A percentile compares a stretch with the other conserved stretches of the same genome.
Evolutionary conservation across 1,140 invertebrate species (phyloP).

Genomic region (Tetramorium alpestre): DNA sequence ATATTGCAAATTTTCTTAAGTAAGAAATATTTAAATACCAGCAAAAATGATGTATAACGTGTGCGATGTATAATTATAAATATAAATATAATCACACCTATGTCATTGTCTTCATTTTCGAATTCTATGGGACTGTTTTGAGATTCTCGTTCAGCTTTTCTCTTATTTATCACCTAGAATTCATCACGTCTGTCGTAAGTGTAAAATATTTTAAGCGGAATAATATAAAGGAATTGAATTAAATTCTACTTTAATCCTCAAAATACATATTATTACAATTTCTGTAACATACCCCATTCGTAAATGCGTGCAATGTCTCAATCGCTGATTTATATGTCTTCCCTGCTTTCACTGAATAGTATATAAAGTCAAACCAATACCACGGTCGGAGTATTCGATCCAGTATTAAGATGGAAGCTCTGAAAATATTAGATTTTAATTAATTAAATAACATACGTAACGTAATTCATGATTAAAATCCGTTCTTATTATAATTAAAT

Average conservation of each 20-base stretch:
- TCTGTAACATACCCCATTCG: slow-evolving; percentile 81
- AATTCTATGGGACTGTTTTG: not conserved
- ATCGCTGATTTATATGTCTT: slow-evolving; percentile 83
- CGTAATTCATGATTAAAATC: not conserved
- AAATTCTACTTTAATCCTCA: not conserved
- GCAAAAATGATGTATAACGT: not conserved
- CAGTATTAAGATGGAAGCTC: not conserved
- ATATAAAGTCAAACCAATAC: slow-evolving; percentile 46
- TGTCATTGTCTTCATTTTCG: slow-evolving; percentile 1
- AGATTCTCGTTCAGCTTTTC: slow-evolving; percentile 20
- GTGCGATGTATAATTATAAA: not conserved
- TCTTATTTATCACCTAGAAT: slow-evolving; percentile 56
- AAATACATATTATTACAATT: not conserved
- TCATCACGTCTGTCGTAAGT: not conserved
- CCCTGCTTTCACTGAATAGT: slow-evolving; percentile 74
- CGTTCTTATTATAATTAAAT: not conserved
- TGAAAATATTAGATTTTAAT: slow-evolving; percentile 35
- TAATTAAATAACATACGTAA: not conserved
- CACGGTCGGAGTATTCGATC: slow-evolving; percentile 59
- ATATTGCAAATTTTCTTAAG: not conserved
- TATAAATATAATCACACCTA: slow-evolving; percentile 14
- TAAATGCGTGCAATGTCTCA: slow-evolving; percentile 87
- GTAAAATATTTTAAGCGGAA: not conserved
- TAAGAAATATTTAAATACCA: not conserved
- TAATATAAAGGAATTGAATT: not conserved